Evolutionary conservation across 2,113 vertebrate genomes (phyloP).

Genomic region (Neodon shergylaensis): DNA sequence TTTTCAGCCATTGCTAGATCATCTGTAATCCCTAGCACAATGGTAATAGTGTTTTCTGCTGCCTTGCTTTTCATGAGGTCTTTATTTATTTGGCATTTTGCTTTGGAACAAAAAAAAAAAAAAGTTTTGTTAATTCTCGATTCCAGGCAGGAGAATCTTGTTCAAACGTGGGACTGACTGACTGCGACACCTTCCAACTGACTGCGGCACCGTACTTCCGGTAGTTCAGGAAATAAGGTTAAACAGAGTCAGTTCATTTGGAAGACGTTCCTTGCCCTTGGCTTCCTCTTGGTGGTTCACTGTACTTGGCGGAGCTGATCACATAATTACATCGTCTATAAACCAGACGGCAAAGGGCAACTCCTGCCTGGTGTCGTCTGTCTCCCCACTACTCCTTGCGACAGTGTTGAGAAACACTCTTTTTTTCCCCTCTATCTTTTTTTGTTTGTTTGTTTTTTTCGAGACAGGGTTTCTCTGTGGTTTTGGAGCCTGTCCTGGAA

Average conservation of each 20-base stretch:
- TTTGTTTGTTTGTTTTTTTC: no score
- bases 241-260: not conserved
- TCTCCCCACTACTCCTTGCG: fast-evolving
- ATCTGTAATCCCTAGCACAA: not conserved
- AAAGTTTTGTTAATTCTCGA: not conserved
- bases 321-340: not conserved
- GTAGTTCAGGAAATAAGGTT: not conserved
- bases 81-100: not conserved
- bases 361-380: not conserved
- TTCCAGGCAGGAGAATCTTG: not conserved
- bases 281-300: not conserved
- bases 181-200: no score
- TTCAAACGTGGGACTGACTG: not conserved
- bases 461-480: no score
- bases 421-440: not conserved
- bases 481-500: no score
- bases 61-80: not conserved
- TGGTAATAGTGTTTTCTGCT: not conserved
- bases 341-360: no score
- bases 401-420: no score
- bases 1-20: not conserved
- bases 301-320: not conserved
- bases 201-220: no score
- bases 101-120: no score
- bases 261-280: not conserved